Evolutionary conservation across 1,140 invertebrate genomes (phyloP).

Genomic region (Meloidogyne hapla): DNA sequence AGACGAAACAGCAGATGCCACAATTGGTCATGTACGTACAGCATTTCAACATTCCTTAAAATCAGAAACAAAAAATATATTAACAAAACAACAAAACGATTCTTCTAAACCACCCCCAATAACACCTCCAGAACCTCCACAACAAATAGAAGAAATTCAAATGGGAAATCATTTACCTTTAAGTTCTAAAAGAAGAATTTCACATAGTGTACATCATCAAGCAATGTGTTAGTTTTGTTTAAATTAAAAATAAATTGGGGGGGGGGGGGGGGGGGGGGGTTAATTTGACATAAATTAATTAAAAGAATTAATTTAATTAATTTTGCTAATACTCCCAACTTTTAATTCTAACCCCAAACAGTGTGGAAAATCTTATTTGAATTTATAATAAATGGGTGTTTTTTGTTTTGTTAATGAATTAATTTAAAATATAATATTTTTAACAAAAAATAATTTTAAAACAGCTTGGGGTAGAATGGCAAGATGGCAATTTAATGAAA

Average conservation of each 20-base stretch:
- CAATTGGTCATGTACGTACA: constrained; percentile 46
- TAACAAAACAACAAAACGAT: neutral
- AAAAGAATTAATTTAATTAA: too few species aligned
- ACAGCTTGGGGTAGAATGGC: constrained; percentile 59
- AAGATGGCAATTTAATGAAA: constrained; percentile 57
- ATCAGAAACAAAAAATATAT: neutral
- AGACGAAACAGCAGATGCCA: constrained; percentile 33
- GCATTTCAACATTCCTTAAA: constrained; percentile 35
- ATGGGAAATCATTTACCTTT: constrained; percentile 32
- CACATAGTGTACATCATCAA: constrained; percentile 43
- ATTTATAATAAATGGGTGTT: too few species aligned
- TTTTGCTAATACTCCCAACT: too few species aligned
- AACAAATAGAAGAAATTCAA: neutral
- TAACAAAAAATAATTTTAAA: too few species aligned
- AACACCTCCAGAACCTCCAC: constrained; percentile 33
- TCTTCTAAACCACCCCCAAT: constrained; percentile 27
- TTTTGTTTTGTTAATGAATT: too few species aligned
- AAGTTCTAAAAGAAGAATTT: constrained; percentile 12
- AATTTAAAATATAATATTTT: too few species aligned
- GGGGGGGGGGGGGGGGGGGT: too few species aligned
- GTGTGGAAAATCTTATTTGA: too few species aligned
- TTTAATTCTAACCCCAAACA: too few species aligned
- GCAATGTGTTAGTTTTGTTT: constrained; percentile 29
- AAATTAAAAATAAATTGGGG: neutral
- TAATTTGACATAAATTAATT: too few species aligned